Conservation (phyloP, 2,888 invertebrate genomes). For the Phlogophora meticulosa region DNA sequence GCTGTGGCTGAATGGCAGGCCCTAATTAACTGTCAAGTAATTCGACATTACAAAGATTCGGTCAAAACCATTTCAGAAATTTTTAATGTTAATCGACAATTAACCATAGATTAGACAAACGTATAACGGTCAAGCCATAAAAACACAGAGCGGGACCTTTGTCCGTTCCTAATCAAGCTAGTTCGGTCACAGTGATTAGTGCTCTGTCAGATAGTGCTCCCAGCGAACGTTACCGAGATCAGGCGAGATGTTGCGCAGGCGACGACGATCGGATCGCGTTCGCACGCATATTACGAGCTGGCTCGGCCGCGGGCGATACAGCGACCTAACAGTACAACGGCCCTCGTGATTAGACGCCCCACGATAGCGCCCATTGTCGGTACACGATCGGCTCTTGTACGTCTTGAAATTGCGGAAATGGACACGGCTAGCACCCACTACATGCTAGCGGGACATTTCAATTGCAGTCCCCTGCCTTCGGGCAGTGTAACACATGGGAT, state of each 20-base stretch:
- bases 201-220: slow-evolving; percentile 74
- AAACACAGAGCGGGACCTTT: slow-evolving; percentile 40
- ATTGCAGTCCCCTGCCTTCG: slow-evolving; percentile 83
- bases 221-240: slow-evolving; percentile 71
- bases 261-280: slow-evolving; percentile 86
- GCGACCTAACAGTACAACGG: slow-evolving; percentile 87
- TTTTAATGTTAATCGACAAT: slow-evolving; percentile 65
- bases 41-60: slow-evolving; percentile 82
- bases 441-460: slow-evolving; percentile 89
- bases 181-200: slow-evolving; percentile 75
- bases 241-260: slow-evolving; percentile 67
- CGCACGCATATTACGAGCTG: slow-evolving; percentile 89
- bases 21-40: slow-evolving; percentile 90
- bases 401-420: slow-evolving; percentile 90
- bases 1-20: slow-evolving; percentile 81
- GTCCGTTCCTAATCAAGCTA: slow-evolving; percentile 52
- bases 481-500: slow-evolving; percentile 81
- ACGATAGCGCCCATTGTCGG: slow-evolving; percentile 90
- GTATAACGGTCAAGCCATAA: slow-evolving; percentile 34
- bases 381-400: slow-evolving; percentile 89
- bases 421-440: slow-evolving; percentile 87
- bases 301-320: slow-evolving; percentile 80
- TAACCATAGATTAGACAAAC: slow-evolving; percentile 54
- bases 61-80: slow-evolving; percentile 67
- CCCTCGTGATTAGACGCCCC: slow-evolving; percentile 90